Percentiles rank a stretch among this genome's conserved stretches.
Conservation (phyloP, 1,140 invertebrate genomes). For the Mactra quadrangularis region DNA sequence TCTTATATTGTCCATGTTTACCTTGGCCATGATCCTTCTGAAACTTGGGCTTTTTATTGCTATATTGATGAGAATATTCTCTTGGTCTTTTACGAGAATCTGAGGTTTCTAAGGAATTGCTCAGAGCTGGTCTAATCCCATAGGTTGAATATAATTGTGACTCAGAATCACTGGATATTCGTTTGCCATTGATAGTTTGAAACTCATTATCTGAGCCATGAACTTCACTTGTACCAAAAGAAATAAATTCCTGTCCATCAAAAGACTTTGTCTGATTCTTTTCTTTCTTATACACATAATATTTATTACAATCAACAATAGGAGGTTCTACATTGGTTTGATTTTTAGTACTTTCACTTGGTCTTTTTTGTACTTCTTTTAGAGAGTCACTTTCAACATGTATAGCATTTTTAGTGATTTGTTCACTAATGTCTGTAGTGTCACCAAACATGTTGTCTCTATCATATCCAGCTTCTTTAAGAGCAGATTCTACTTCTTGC, state of each 20-base stretch:
- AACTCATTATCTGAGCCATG: neutral
- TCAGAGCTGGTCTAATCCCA: neutral
- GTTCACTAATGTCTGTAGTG: neutral
- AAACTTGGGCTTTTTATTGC: neutral
- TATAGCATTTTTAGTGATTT: neutral
- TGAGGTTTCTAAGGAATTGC: neutral
- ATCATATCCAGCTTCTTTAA: neutral
- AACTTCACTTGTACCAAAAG: slow-evolving; percentile 5
- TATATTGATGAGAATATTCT: neutral
- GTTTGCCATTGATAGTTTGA: slow-evolving; percentile 14
- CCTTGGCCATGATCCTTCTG: neutral
- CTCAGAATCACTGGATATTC: neutral
- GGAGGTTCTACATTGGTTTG: neutral
- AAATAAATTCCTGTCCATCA: slow-evolving; percentile 1
- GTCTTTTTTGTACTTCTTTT: neutral
- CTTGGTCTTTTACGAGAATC: neutral
- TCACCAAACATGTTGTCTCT: neutral
- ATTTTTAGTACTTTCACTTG: neutral
- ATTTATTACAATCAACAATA: neutral
- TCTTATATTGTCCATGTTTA: neutral
- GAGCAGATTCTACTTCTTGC: neutral
- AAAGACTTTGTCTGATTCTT: neutral
- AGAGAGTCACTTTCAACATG: neutral
- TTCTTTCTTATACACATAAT: slow-evolving; percentile 10
- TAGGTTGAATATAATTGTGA: neutral